phyloP scores from a whole-genome alignment of 2,888 invertebrate genomes.

The Rhagium mordax region DNA sequence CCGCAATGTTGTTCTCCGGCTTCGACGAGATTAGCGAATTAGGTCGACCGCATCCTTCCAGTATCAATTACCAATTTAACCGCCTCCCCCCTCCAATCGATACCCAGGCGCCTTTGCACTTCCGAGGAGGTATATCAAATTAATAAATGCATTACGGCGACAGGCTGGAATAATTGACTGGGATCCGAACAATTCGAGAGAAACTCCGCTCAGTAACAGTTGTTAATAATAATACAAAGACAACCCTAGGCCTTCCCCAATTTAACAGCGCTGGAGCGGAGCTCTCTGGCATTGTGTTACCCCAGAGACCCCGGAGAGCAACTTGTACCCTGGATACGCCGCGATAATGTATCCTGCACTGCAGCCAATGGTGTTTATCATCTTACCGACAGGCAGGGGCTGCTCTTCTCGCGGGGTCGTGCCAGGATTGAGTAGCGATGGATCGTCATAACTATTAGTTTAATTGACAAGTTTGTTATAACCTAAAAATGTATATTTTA shows the following conservation, averaged over 20 bases:
- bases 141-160: neutral
- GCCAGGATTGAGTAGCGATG: too few relatives aligned
- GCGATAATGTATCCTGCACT: neutral
- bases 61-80: constrained; percentile 1
- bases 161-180: neutral
- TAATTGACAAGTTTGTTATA: too few relatives aligned
- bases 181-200: neutral
- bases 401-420: neutral
- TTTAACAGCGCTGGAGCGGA: constrained; percentile 38
- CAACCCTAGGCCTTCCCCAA: constrained; percentile 29
- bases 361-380: neutral
- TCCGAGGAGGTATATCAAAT: neutral
- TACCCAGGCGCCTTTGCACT: neutral
- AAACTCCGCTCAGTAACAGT: constrained; percentile 23
- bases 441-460: too few relatives aligned
- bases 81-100: neutral
- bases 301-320: neutral
- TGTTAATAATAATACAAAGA: constrained; percentile 42
- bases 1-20: neutral
- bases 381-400: neutral
- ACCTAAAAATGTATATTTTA: too few relatives aligned
- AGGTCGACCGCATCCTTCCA: neutral
- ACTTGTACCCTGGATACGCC: neutral
- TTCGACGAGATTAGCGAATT: neutral
- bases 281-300: neutral